Conservation (phyloP, 2,113 vertebrate genomes). For the Ictalurus punctatus region DNA sequence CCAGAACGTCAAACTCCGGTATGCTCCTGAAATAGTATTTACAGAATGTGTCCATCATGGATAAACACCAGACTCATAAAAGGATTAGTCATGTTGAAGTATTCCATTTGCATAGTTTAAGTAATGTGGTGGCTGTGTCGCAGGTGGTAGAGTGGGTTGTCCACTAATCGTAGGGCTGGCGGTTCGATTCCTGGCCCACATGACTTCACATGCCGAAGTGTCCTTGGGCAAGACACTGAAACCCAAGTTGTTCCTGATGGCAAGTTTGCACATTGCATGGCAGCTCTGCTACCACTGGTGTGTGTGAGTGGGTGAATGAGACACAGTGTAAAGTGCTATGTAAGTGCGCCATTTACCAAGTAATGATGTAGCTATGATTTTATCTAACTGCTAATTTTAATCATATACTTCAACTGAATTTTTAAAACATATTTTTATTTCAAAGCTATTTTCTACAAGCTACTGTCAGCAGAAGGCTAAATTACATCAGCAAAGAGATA, state of each 20-base stretch:
- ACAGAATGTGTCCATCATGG: background rate
- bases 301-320: too few species aligned
- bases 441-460: conserved; percentile 93
- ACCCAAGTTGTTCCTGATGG: too few species aligned
- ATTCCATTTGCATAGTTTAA: background rate
- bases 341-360: too few species aligned
- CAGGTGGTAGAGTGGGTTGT: too few species aligned
- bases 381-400: background rate
- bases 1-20: conserved; percentile 97
- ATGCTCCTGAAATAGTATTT: background rate
- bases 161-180: too few species aligned
- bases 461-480: conserved; percentile 91
- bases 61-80: background rate
- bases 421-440: background rate
- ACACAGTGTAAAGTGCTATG: too few species aligned
- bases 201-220: too few species aligned
- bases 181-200: too few species aligned
- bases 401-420: background rate
- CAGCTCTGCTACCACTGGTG: too few species aligned
- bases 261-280: too few species aligned
- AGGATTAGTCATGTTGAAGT: background rate
- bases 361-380: background rate
- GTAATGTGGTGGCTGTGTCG: too few species aligned
- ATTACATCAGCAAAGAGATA: conserved; percentile 95
- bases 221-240: too few species aligned